phyloP scores from a whole-genome alignment of 2,113 vertebrate genomes.

The Leptosomus discolor region DNA sequence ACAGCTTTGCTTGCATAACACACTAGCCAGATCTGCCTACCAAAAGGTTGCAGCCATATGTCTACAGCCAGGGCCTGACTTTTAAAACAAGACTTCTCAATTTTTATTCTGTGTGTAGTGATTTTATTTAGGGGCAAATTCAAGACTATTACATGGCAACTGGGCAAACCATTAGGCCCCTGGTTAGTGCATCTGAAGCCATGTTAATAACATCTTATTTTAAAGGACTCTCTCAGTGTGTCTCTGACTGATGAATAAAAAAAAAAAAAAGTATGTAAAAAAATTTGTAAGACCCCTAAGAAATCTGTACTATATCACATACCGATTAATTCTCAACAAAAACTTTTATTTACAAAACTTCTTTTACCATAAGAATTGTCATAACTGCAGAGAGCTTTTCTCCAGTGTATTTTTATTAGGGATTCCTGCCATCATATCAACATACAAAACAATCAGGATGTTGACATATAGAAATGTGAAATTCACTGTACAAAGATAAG shows the following conservation, averaged over 20 bases:
- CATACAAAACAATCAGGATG: conserved; percentile 95
- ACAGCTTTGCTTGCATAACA: not conserved
- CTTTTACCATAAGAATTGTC: conserved; percentile 21
- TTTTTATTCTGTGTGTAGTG: not conserved
- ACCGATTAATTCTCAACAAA: not conserved
- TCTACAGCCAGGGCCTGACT: not conserved
- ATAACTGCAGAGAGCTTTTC: conserved; percentile 56
- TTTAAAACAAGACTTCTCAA: not conserved
- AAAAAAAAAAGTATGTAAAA: not conserved
- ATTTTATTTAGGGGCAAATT: not conserved
- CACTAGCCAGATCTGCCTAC: not conserved
- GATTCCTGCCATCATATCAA: conserved; percentile 93
- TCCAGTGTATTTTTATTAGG: conserved; percentile 81
- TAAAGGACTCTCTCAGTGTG: not conserved
- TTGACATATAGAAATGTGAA: conserved; percentile 96
- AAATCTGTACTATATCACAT: not conserved
- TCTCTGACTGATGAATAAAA: not conserved
- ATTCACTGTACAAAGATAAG: conserved; percentile 97
- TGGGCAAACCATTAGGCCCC: not conserved
- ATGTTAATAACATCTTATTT: not conserved
- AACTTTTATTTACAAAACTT: not conserved
- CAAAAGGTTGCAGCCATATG: not conserved
- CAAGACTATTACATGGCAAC: not conserved
- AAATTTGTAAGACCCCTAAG: fast-evolving
- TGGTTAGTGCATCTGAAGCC: not conserved